Conservation (phyloP, 1,140 invertebrate genomes). For the Anastrepha obliqua region DNA sequence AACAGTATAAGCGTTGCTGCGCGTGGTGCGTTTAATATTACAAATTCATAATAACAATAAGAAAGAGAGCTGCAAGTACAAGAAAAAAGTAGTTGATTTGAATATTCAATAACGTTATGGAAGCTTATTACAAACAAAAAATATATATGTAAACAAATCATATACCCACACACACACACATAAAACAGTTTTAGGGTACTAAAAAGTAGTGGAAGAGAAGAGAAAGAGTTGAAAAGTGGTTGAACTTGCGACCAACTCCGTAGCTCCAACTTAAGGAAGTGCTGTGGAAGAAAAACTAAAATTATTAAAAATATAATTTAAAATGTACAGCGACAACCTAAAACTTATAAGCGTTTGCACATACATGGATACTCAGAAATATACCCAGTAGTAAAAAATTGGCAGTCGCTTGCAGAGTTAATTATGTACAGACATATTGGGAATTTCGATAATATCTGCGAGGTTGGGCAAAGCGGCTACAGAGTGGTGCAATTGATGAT, state of each 20-base stretch:
- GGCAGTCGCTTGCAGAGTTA: too few species aligned
- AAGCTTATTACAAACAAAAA: constrained; percentile 7
- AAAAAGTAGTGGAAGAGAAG: not conserved
- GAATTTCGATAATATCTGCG: too few species aligned
- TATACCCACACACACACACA: not conserved
- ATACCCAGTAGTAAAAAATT: not conserved
- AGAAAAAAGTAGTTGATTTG: constrained; percentile 1
- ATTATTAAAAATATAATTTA: constrained; percentile 28
- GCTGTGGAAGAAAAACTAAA: constrained; percentile 11
- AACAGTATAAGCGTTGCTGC: not conserved
- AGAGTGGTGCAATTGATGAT: too few species aligned
- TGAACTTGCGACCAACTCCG: not conserved
- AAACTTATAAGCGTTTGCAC: not conserved
- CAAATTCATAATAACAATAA: constrained; percentile 51
- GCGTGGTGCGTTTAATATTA: constrained; percentile 17
- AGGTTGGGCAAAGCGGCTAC: too few species aligned
- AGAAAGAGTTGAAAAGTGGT: not conserved
- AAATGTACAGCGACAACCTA: not conserved
- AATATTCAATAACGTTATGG: constrained; percentile 29
- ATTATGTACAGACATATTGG: too few species aligned
- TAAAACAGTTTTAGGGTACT: not conserved
- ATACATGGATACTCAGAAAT: not conserved
- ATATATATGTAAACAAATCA: not conserved
- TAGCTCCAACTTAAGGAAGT: not conserved
- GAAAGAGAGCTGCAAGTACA: constrained; percentile 49